Conservation (phyloP, 2,113 vertebrate genomes). For the Syngnathus typhle region DNA sequence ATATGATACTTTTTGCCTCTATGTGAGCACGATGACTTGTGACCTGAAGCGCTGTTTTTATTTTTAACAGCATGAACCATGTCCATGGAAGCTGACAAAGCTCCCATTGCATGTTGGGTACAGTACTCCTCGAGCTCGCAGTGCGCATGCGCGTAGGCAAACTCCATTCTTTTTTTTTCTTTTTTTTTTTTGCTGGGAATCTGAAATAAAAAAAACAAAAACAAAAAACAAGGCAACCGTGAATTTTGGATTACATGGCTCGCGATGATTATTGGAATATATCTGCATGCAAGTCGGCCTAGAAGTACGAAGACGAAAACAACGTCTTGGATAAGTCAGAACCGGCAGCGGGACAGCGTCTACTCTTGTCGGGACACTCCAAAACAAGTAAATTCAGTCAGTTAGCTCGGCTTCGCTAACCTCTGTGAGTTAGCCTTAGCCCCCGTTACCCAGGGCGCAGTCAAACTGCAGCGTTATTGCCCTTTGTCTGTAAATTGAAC, state of each 20-base stretch:
- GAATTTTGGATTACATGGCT: slow-evolving; percentile 52
- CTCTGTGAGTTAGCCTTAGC: slow-evolving; percentile 42
- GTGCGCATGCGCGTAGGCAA: slow-evolving; percentile 80
- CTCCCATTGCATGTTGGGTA: slow-evolving; percentile 77
- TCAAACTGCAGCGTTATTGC: slow-evolving; percentile 69
- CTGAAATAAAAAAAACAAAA: slow-evolving; percentile 64
- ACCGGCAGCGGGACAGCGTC: slow-evolving; percentile 56
- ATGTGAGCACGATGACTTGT: neutral
- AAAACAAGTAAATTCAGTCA: slow-evolving; percentile 65
- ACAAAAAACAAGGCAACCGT: slow-evolving; percentile 50
- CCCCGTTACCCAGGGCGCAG: slow-evolving; percentile 59
- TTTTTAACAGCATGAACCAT: neutral
- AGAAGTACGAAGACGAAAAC: slow-evolving; percentile 24
- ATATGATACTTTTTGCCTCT: neutral
- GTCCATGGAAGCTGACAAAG: slow-evolving; percentile 62
- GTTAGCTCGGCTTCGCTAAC: slow-evolving; percentile 58
- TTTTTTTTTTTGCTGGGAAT: slow-evolving; percentile 71
- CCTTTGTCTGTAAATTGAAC: slow-evolving; percentile 71
- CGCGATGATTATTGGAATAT: slow-evolving; percentile 40
- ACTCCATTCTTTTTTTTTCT: slow-evolving; percentile 79
- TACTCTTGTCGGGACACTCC: slow-evolving; percentile 57
- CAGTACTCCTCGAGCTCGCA: slow-evolving; percentile 74
- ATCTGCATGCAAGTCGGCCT: slow-evolving; percentile 24
- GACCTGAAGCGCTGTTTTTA: neutral
- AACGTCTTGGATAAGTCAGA: slow-evolving; percentile 37